Percentiles rank a stretch among this genome's conserved stretches.
These are phyloP conservation scores for Calameuta pallipes DNA, from an alignment of 2,888 invertebrate genomes.

Conservation along the genomic window DNA sequence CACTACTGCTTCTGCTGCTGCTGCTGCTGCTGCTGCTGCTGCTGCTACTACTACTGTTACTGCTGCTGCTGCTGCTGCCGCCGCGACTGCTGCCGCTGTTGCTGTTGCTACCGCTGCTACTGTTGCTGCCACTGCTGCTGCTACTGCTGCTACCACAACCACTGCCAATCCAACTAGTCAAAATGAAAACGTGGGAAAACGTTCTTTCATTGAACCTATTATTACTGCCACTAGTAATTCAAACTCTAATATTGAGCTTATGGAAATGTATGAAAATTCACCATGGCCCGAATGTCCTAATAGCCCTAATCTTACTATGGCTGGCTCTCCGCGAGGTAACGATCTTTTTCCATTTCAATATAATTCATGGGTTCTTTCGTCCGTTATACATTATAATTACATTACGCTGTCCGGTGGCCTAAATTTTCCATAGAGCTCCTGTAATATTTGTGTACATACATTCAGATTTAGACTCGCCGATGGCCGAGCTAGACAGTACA, in stretches of 20 bases:
- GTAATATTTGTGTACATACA: too few species aligned
- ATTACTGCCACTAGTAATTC: conserved; percentile 49
- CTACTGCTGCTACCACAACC: conserved; percentile 40
- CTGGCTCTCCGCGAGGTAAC: conserved; percentile 60
- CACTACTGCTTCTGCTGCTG: conserved; percentile 14
- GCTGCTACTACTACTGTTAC: not conserved
- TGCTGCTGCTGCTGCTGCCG: too few species aligned
- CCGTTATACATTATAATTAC: too few species aligned
- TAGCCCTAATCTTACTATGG: conserved; percentile 60
- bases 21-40: not conserved
- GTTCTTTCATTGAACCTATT: conserved; percentile 35
- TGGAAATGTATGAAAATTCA: conserved; percentile 53
- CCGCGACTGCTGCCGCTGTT: too few species aligned
- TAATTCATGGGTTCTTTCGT: not conserved
- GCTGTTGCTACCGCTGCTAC: too few species aligned
- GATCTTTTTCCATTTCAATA: conserved; percentile 1
- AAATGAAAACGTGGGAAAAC: conserved; percentile 48
- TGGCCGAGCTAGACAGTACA: conserved; percentile 58
- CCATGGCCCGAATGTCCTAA: conserved; percentile 57
- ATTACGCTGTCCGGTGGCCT: too few species aligned
- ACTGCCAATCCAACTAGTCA: conserved; percentile 55
- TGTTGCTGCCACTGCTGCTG: too few species aligned
- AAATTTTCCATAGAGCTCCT: too few species aligned
- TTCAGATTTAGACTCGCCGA: conserved; percentile 47
- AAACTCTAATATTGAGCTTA: conserved; percentile 44